These are phyloP conservation scores for Rhinichthys osculus DNA, from an alignment of 2,797 vertebrate genomes.

Conservation along the genomic window DNA sequence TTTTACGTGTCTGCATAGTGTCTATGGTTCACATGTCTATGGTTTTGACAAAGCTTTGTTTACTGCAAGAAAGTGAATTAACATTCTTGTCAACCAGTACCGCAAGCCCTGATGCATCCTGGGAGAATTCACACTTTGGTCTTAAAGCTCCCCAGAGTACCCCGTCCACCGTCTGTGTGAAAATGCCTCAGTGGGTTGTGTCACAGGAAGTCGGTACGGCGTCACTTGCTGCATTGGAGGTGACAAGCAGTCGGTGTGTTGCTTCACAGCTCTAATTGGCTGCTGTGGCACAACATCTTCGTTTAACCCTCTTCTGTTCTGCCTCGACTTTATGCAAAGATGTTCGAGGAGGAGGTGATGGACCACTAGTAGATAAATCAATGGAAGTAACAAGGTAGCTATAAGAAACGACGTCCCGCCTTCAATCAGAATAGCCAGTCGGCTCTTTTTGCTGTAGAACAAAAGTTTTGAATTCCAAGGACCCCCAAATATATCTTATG, in stretches of 20 bases:
- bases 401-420: neutral
- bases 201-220: slow-evolving; percentile 14
- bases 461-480: neutral
- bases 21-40: neutral
- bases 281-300: slow-evolving; percentile 65
- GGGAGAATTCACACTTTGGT: slow-evolving; percentile 19
- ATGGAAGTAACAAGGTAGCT: slow-evolving; percentile 4
- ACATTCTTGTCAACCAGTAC: neutral
- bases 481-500: neutral
- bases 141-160: slow-evolving; percentile 20
- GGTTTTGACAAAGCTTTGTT: neutral
- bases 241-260: slow-evolving; percentile 21
- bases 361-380: slow-evolving; percentile 1
- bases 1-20: neutral
- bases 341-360: neutral
- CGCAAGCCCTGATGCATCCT: slow-evolving; percentile 9
- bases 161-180: neutral
- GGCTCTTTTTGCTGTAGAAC: neutral
- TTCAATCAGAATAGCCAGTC: neutral
- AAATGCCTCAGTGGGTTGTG: slow-evolving; percentile 22
- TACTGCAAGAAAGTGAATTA: slow-evolving; percentile 11
- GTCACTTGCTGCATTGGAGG: slow-evolving; percentile 2
- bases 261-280: slow-evolving; percentile 74
- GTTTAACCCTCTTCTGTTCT: slow-evolving; percentile 46
- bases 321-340: neutral